These are phyloP conservation scores for Spodoptera picta DNA, from an alignment of 2,888 invertebrate species.

Conservation along the genomic window DNA sequence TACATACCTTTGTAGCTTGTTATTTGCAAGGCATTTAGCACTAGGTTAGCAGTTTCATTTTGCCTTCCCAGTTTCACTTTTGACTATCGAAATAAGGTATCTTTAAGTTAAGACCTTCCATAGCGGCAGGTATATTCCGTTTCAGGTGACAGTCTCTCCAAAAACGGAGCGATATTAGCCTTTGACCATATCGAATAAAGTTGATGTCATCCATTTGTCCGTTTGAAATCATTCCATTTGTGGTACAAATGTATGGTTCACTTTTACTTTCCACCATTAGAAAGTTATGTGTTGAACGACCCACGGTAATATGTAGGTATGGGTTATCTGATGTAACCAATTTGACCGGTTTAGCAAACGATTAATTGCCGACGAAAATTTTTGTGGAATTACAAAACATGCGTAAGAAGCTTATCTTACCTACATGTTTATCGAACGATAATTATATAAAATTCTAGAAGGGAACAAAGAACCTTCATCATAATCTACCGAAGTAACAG, in stretches of 20 bases:
- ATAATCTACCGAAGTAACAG: no score
- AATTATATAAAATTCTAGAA: neutral
- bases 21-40: no score
- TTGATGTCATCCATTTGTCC: slow-evolving; percentile 40
- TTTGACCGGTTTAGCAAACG: slow-evolving; percentile 32
- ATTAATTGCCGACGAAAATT: slow-evolving; percentile 12
- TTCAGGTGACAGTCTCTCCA: neutral
- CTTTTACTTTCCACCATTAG: slow-evolving; percentile 52
- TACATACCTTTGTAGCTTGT: no score
- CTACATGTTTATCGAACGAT: neutral
- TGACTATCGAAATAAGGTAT: no score
- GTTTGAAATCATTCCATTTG: slow-evolving; percentile 35
- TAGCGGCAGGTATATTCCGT: no score
- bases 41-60: no score
- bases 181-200: slow-evolving; percentile 6
- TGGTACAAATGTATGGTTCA: slow-evolving; percentile 31
- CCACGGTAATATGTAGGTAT: slow-evolving; percentile 14
- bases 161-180: slow-evolving; percentile 31
- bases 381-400: slow-evolving; percentile 3
- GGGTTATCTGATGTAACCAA: slow-evolving; percentile 50
- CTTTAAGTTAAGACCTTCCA: no score
- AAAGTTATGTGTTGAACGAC: slow-evolving; percentile 48
- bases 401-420: neutral
- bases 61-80: no score
- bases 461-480: no score